A percentile compares a stretch with the other conserved stretches of the same genome.
Evolutionary conservation across 2,797 vertebrate genomes (phyloP).

Genomic region (Gallinago stenura): DNA sequence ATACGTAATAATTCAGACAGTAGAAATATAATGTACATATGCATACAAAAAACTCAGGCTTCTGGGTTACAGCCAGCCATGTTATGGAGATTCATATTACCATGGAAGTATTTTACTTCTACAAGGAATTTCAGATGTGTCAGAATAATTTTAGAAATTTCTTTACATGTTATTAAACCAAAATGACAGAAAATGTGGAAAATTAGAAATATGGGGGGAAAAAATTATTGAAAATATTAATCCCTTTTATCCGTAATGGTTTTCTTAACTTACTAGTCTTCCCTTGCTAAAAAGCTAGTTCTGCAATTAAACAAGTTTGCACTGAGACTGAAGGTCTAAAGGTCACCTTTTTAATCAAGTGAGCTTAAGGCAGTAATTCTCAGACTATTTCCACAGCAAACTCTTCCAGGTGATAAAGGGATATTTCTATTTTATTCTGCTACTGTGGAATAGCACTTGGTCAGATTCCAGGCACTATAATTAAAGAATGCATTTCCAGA

Average conservation of each 20-base stretch:
- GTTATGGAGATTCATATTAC: neutral
- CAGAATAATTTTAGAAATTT: neutral
- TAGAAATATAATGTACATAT: neutral
- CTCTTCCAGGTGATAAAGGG: neutral
- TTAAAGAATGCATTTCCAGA: neutral
- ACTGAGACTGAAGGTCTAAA: neutral
- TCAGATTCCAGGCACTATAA: neutral
- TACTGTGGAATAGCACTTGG: neutral
- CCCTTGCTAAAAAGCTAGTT: neutral
- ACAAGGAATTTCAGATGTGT: neutral
- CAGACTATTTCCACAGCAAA: neutral
- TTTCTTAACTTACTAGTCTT: neutral
- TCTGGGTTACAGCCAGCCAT: neutral
- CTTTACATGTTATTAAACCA: neutral
- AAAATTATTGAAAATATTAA: neutral
- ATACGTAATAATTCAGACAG: neutral
- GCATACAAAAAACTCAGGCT: neutral
- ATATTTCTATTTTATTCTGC: neutral
- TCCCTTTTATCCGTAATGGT: neutral
- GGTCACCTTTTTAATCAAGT: neutral
- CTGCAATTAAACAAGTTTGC: neutral
- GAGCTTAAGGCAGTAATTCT: neutral
- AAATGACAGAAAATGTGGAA: neutral
- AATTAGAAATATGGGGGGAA: neutral
- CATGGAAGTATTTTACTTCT: neutral